Evolutionary conservation across 2,113 vertebrate species (phyloP), one percentile per base, ranked within the genome.

Genomic region (Grammomys dolichurus): DNA sequence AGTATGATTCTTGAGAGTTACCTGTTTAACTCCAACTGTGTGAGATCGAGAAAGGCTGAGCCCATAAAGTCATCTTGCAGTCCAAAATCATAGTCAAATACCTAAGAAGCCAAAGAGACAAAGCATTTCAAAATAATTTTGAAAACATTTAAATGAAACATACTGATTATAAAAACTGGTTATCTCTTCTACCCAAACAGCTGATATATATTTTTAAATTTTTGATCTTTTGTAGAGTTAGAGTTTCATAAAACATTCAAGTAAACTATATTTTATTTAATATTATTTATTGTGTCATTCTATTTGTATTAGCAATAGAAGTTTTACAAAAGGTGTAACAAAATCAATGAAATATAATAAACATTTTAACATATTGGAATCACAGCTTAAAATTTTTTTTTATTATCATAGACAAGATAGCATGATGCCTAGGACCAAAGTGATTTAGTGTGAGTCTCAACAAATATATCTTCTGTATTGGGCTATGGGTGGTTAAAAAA

Each of bases 11-110:
- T 43, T 77, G n/a, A 51, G 93, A 13, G 13, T 72, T 98, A 99
- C 99, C 99, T 99, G 77, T 99, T 99, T 96, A 99, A 98, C 95
- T 99, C 99, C 98, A 99, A n/a, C 9, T 99, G 99, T 72, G 98
- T 98, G 95, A 99, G 98, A 96, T 99, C 98, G 93, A 99, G 98
- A 97, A 99, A 99, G 0, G 99, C 99, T 0, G 99, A 99, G 24
- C 99, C 99, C 99, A 99, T 99, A 80, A 99, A 99, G 97, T 99
- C 99, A 99, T 99, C 99, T 91, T 99, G 99, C 94, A 99, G 98
- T 87, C 99, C 99, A 98, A 99, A 99, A 98, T 99, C 99, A 98
- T 99, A 99, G 98, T 99, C 99, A 98, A 99, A 99, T 82, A 99
- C 99, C 99, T 99, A 97, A 54, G 63, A 94, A 17, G 7, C 5